Evolutionary conservation across 2,797 vertebrate species (phyloP).

Genomic region (Cyprinella venusta): DNA sequence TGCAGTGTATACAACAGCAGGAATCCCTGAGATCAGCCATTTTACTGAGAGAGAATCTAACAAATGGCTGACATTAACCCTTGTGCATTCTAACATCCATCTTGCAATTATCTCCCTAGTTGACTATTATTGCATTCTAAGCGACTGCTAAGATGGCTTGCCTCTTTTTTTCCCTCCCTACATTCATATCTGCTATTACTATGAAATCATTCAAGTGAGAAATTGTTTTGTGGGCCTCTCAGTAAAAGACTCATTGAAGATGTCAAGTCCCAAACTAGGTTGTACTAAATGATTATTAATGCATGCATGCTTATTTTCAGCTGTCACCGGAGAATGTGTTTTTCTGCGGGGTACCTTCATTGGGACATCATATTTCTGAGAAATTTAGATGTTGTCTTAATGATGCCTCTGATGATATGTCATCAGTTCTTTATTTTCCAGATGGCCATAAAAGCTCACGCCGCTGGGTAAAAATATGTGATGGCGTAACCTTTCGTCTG

Average conservation of each 20-base stretch:
- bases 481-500: slow-evolving; percentile 8
- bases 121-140: slow-evolving; percentile 62
- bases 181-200: slow-evolving; percentile 72
- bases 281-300: slow-evolving; percentile 66
- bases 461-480: neutral
- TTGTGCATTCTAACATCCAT: slow-evolving; percentile 64
- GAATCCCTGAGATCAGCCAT: slow-evolving; percentile 51
- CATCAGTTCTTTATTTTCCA: slow-evolving; percentile 28
- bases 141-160: slow-evolving; percentile 51
- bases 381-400: slow-evolving; percentile 15
- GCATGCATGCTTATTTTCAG: slow-evolving; percentile 13
- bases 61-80: slow-evolving; percentile 64
- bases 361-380: slow-evolving; percentile 14
- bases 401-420: slow-evolving; percentile 27
- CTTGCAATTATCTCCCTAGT: slow-evolving; percentile 66
- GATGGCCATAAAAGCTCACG: neutral
- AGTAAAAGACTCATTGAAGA: slow-evolving; percentile 71
- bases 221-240: slow-evolving; percentile 75
- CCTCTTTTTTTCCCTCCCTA: slow-evolving; percentile 57
- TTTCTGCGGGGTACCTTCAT: neutral
- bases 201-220: slow-evolving; percentile 71
- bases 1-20: slow-evolving; percentile 33
- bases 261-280: slow-evolving; percentile 61
- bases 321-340: neutral
- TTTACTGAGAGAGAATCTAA: slow-evolving; percentile 59